A percentile compares a stretch with the other conserved stretches of the same genome.
Evolutionary conservation across 35 echinoderm and acorn worm genomes (phyloP).

Genomic region (Ophiothrix spiculata): DNA sequence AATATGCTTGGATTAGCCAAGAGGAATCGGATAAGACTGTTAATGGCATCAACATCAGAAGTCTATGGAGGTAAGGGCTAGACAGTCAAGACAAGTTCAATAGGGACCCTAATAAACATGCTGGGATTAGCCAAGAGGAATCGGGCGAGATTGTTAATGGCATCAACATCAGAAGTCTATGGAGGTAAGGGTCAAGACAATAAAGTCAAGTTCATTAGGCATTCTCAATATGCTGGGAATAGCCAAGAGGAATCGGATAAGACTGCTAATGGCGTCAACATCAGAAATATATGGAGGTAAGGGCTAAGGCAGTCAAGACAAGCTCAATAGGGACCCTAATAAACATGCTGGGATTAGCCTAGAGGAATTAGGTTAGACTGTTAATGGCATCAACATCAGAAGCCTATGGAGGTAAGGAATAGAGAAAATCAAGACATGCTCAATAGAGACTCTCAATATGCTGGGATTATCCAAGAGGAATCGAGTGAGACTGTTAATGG

Average conservation of each 20-base stretch:
- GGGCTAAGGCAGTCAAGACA: too few relatives aligned
- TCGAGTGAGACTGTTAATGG: conserved; percentile 65
- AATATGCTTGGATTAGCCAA: conserved; percentile 96
- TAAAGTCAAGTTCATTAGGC: too few relatives aligned
- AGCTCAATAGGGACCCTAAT: too few relatives aligned
- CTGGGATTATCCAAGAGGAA: conserved; percentile 81
- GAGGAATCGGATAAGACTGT: conserved; percentile 67
- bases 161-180: conserved; percentile 97
- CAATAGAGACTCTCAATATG: conserved; percentile 91
- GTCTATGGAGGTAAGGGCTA: conserved; percentile 99
- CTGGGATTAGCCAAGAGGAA: conserved; percentile 85
- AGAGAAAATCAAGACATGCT: conserved; percentile 94
- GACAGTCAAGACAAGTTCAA: conserved; percentile 94
- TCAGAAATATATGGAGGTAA: too few relatives aligned
- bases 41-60: conserved; percentile 94
- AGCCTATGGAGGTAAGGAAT: too few relatives aligned
- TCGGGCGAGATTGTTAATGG: conserved; percentile 74
- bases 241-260: too few relatives aligned
- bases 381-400: too few relatives aligned
- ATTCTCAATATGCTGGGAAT: too few relatives aligned
- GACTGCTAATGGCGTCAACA: too few relatives aligned
- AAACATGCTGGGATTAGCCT: too few relatives aligned
- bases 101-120: conserved; percentile 98
- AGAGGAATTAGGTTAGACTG: too few relatives aligned
- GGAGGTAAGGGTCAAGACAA: too few relatives aligned